phyloP scores from a whole-genome alignment of 2,888 invertebrate genomes.

The Heteromyza rotundicornis region DNA sequence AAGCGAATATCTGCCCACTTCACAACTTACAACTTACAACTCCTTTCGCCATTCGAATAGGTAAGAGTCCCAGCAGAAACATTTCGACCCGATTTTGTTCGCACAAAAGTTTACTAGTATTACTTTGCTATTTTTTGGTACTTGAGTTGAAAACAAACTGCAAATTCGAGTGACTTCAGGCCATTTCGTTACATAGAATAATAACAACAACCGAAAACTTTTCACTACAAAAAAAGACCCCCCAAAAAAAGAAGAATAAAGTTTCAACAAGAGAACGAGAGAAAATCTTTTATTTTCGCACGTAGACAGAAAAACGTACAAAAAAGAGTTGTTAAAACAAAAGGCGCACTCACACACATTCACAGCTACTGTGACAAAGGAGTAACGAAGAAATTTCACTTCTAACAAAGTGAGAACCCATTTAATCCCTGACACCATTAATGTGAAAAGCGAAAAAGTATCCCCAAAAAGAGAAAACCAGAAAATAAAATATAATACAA shows the following conservation, averaged over 20 bases:
- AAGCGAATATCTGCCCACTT: too few relatives aligned
- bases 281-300: not conserved
- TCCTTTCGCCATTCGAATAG: too few relatives aligned
- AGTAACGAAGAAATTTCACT: not conserved
- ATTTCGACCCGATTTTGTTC: not conserved
- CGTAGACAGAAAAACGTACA: not conserved
- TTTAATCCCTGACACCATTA: slow-evolving; percentile 19
- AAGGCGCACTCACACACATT: not conserved
- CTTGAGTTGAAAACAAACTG: too few relatives aligned
- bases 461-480: not conserved
- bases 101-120: not conserved
- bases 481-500: not conserved
- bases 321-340: not conserved
- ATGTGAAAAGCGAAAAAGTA: not conserved
- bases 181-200: not conserved
- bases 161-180: not conserved
- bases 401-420: slow-evolving; percentile 10
- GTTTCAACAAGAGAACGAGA: not conserved
- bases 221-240: too few relatives aligned
- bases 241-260: not conserved
- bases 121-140: too few relatives aligned
- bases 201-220: not conserved
- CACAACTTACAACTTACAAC: too few relatives aligned
- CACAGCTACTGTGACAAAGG: not conserved
- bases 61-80: not conserved